Percentiles rank a stretch among this genome's conserved stretches.
Evolutionary conservation across 2,113 vertebrate species (phyloP).

Genomic region (Platichthys flesus): DNA sequence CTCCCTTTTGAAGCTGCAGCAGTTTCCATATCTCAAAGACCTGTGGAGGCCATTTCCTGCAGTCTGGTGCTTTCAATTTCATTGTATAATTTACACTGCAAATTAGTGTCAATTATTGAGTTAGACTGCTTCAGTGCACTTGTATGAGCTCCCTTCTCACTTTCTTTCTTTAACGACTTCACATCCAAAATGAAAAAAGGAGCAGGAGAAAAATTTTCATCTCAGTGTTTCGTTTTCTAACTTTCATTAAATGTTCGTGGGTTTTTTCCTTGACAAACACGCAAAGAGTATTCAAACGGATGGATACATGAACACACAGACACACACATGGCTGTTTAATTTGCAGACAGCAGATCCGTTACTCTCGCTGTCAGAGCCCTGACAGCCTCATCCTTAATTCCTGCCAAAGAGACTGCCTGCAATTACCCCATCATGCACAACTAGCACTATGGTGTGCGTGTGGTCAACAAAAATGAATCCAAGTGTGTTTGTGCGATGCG

Average conservation of each 20-base stretch:
- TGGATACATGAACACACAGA: conserved; percentile 39
- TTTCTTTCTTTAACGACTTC: conserved; percentile 32
- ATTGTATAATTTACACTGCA: conserved; percentile 61
- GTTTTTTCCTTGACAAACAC: conserved; percentile 40
- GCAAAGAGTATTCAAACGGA: conserved; percentile 41
- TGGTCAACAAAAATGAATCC: conserved; percentile 53
- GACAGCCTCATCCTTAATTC: conserved; percentile 72
- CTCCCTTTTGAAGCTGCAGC: conserved; percentile 22
- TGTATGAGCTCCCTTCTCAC: conserved; percentile 43
- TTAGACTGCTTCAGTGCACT: conserved; percentile 51
- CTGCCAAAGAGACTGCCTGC: conserved; percentile 63
- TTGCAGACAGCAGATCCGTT: conserved; percentile 60
- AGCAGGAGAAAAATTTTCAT: neutral
- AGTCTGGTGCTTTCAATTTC: conserved; percentile 47
- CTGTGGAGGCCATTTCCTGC: conserved; percentile 39
- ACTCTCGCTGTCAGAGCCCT: conserved; percentile 53
- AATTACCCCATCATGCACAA: conserved; percentile 72
- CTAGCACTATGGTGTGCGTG: conserved; percentile 44
- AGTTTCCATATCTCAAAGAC: conserved; percentile 46
- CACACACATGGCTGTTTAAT: conserved; percentile 60
- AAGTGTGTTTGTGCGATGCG: conserved; percentile 31
- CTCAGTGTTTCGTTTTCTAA: conserved; percentile 23
- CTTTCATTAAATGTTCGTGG: conserved; percentile 30
- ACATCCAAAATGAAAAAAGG: conserved; percentile 1
- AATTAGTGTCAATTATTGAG: conserved; percentile 57